Conservation (phyloP, 2,888 invertebrate genomes). For the Parnassius smintheus region DNA sequence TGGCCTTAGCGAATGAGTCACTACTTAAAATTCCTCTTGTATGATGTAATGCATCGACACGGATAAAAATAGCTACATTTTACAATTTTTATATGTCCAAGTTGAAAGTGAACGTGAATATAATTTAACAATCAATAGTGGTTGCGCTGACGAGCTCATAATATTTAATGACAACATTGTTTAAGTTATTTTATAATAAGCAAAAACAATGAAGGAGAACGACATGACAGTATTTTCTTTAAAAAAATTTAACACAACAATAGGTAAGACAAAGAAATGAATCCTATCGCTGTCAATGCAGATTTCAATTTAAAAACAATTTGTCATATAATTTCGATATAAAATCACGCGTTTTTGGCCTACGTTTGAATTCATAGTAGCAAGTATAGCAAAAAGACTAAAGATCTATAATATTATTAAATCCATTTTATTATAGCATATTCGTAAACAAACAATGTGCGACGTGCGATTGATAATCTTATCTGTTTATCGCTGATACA, state of each 20-base stretch:
- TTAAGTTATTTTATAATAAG: constrained; percentile 7
- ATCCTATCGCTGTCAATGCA: constrained; percentile 23
- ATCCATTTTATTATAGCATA: constrained; percentile 26
- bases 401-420: constrained; percentile 3
- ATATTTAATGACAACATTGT: constrained; percentile 12
- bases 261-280: constrained; percentile 17
- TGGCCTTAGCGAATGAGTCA: constrained; percentile 14
- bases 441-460: constrained; percentile 57
- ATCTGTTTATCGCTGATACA: constrained; percentile 55
- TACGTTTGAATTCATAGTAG: neutral
- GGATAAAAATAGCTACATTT: neutral
- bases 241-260: constrained; percentile 3
- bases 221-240: neutral
- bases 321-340: constrained; percentile 38
- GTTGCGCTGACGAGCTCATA: neutral
- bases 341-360: constrained; percentile 36
- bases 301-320: constrained; percentile 26
- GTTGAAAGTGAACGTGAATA: constrained; percentile 5
- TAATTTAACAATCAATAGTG: neutral
- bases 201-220: constrained; percentile 6
- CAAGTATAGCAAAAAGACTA: constrained; percentile 4
- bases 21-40: constrained; percentile 28
- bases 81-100: constrained; percentile 2
- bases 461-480: constrained; percentile 43
- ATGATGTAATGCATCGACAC: constrained; percentile 27